Evolutionary conservation across 1,140 invertebrate genomes (phyloP), one percentile per base, ranked within the genome.

Genomic region (Acromyrmex echinatior): DNA sequence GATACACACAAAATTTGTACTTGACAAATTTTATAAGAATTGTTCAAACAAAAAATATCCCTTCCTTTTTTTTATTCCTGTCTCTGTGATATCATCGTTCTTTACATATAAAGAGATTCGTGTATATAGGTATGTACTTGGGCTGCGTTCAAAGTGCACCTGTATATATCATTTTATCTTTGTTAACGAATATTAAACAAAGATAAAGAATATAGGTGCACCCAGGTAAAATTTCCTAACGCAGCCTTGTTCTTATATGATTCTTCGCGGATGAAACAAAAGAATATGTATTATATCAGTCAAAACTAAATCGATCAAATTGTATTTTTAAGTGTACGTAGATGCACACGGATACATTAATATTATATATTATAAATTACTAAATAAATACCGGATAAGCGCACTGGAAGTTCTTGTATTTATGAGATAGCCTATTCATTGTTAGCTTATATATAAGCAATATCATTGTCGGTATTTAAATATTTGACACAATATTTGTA

Each of bases 311-410:
- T 56, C 76, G 87, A 84, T 84, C 89, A 78, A 87, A 91, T 91
- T 91, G 89, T 91, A 91, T 91, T 91, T 91, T 91, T 84, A 88
- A 91, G 70, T 91, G 87, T 90, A 90, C 89, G 87, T 86, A 86
- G 31, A 88, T 9, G 89, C 84, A 84, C 84, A 91, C 60, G 74
- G 39, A 87, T 89, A 87, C 39, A 63, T 88, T 88, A 88, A 90
- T 91, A n/a, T n/a, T n/a, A n/a, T n/a, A 90, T 89, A 90, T 91
- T 82, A 86, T 86, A 86, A 88, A 91, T 82, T 91, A 90, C 78
- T 78, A 86, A 91, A 90, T 86, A 90, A 91, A 88, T 81, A 76
- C 74, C 79, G 74, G 70, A 62, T 87, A 71, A 80, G 71, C 74
- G 79, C 65, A 87, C 28, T 63, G 18, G 4, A 51, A 10, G 14